Percentiles rank a stretch among this genome's conserved stretches.
phyloP scores from a whole-genome alignment of 2,113 vertebrate genomes.

The Litocranius walleri region DNA sequence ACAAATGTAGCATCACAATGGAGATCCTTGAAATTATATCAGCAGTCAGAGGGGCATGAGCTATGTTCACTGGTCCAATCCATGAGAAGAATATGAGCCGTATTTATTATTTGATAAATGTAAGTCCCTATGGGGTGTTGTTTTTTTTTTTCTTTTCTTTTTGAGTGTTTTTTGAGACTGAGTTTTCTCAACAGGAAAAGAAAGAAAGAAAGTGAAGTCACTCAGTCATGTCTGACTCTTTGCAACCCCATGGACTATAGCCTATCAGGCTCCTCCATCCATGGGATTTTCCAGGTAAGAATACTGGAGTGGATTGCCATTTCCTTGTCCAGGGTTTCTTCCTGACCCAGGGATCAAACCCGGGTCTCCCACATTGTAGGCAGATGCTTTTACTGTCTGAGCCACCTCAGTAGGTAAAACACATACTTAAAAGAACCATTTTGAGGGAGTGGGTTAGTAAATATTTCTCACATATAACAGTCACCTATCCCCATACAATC shows the following conservation, averaged over 20 bases:
- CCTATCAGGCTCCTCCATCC: neutral
- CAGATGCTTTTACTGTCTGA: neutral
- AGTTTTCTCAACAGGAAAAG: neutral
- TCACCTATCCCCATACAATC: neutral
- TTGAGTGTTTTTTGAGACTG: neutral
- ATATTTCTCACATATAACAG: neutral
- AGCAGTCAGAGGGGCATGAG: neutral
- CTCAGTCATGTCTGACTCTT: neutral
- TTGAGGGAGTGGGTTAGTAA: neutral
- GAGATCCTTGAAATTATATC: neutral
- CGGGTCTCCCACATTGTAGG: rapidly evolving
- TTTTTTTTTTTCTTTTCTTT: neutral
- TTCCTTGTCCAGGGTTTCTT: neutral
- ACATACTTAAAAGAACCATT: neutral
- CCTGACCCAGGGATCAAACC: neutral
- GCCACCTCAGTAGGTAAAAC: neutral
- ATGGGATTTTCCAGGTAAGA: neutral
- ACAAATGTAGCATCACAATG: neutral
- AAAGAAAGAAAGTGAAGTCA: neutral
- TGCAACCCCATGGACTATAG: neutral
- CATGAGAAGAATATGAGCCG: neutral
- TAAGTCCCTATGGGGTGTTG: neutral
- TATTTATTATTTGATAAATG: neutral
- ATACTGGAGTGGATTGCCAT: neutral
- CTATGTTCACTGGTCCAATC: neutral